A percentile compares a stretch with the other conserved stretches of the same genome.
phyloP scores from a whole-genome alignment of 2,113 vertebrate genomes.

The Etheostoma spectabile region DNA sequence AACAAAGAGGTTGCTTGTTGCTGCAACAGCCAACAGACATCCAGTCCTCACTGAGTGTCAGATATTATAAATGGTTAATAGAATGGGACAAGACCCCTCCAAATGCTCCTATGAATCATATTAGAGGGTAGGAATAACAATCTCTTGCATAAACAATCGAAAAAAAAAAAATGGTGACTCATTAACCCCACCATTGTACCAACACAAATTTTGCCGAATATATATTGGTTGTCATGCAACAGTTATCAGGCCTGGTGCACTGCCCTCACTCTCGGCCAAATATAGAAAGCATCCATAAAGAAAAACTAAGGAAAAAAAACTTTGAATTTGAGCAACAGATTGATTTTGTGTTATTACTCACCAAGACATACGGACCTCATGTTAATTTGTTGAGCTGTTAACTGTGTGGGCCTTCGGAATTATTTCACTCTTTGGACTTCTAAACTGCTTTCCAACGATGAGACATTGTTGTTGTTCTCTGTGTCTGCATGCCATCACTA shows the following conservation, averaged over 20 bases:
- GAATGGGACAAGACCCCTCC: background rate
- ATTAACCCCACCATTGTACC: background rate
- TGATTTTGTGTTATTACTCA: conserved; percentile 24
- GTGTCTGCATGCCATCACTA: conserved; percentile 28
- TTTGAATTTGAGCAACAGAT: background rate
- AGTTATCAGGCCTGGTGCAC: background rate
- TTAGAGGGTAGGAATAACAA: too few species aligned
- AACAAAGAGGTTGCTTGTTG: background rate
- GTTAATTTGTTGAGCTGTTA: background rate
- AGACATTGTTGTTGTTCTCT: conserved; percentile 11
- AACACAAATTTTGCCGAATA: background rate
- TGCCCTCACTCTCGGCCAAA: background rate
- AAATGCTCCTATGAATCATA: too few species aligned
- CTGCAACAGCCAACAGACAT: too few species aligned
- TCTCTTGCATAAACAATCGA: too few species aligned
- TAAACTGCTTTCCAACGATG: background rate
- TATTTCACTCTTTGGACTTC: background rate
- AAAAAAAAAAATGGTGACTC: too few species aligned
- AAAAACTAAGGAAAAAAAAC: background rate
- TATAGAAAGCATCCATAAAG: too few species aligned
- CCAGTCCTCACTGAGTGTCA: background rate
- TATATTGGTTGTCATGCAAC: background rate
- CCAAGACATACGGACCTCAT: conserved; percentile 11
- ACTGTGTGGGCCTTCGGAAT: conserved; percentile 23
- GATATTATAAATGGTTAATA: background rate